phyloP scores from a whole-genome alignment of 2,797 vertebrate genomes.

The Serranus cabrilla region DNA sequence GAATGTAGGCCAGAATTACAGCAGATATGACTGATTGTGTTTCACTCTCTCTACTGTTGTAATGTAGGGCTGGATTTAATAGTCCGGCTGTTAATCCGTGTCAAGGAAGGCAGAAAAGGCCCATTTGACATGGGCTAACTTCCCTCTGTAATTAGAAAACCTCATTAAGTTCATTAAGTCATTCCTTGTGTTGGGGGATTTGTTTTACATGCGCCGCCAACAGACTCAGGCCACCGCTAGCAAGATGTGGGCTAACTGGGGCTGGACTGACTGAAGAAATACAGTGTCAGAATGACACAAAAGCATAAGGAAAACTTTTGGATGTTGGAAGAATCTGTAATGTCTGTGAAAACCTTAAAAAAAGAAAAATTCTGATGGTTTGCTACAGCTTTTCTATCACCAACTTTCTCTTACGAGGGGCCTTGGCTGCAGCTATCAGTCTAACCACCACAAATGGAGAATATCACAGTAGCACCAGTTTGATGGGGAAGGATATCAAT shows the following conservation, averaged over 20 bases:
- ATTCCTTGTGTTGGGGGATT: conserved; percentile 78
- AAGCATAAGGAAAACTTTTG: background rate
- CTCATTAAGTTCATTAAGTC: conserved; percentile 86
- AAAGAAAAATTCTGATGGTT: background rate
- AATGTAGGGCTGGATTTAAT: conserved; percentile 74
- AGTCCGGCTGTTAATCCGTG: conserved; percentile 79
- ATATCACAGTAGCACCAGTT: conserved; percentile 33
- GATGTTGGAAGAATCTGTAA: conserved; percentile 3
- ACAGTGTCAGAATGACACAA: background rate
- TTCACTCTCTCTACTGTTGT: conserved; percentile 55
- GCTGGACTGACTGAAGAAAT: conserved; percentile 5
- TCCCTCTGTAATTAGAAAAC: conserved; percentile 84
- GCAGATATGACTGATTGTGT: conserved; percentile 67
- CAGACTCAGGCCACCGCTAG: conserved; percentile 50
- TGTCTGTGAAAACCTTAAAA: background rate
- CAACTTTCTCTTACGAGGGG: background rate
- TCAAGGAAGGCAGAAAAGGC: conserved; percentile 78
- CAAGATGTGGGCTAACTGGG: conserved; percentile 30
- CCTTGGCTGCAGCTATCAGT: conserved; percentile 32
- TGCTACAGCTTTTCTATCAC: background rate
- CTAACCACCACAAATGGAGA: conserved; percentile 14
- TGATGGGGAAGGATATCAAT: conserved; percentile 64
- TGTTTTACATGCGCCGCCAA: conserved; percentile 79
- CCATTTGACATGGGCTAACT: conserved; percentile 82
- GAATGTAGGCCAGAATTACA: conserved; percentile 64